Evolutionary conservation across 2,888 invertebrate genomes (phyloP), one percentile per base, ranked within the genome.

Genomic region (Philopedon plagiatum): DNA sequence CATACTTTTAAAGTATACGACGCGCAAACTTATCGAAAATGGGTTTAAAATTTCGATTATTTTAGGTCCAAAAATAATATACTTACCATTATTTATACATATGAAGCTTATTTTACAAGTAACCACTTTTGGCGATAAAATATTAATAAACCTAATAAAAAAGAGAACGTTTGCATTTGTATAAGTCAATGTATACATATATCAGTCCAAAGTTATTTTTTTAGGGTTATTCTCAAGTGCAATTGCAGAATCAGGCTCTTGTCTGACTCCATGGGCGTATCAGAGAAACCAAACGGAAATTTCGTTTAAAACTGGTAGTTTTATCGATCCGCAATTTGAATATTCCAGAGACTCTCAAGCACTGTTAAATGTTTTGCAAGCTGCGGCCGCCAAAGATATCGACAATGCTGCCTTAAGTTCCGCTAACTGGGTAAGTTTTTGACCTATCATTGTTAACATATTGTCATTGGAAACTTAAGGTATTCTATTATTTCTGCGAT

Each of bases 201-300:
- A n/a, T n/a, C n/a, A n/a, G n/a, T n/a, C n/a, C n/a, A n/a, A n/a
- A n/a, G n/a, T n/a, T n/a, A n/a, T 29, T 29, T 57, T 37, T 37
- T 21, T 23, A 67, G 71, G 67, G 11, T 56, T 73, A 15, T 69
- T 73, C 39, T 21, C 56, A 32, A 65, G 44, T 26, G 74, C 66
- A 5, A 70, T 74, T 11, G 37, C 58, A n/a, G 62, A 66, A 56
- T 58, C 67, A 1, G 69, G 69, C 18, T 60, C 65, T 21, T 32
- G 68, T 19, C 29, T 68, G 8, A 9, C 41, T 32, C 67, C 74
- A 18, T 74, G 66, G 56, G 64, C 74, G 62, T 77, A 64, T 26
- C 68, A 73, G 21, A 69, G 65, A 44, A 64, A 73, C 23, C 60
- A 69, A 41, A 69, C 64, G 1, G 51, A 64, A 19, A 64, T 54